These are phyloP conservation scores for Halocynthia aurantium DNA, from an alignment of 23 tunicate genomes.

Conservation along the genomic window DNA sequence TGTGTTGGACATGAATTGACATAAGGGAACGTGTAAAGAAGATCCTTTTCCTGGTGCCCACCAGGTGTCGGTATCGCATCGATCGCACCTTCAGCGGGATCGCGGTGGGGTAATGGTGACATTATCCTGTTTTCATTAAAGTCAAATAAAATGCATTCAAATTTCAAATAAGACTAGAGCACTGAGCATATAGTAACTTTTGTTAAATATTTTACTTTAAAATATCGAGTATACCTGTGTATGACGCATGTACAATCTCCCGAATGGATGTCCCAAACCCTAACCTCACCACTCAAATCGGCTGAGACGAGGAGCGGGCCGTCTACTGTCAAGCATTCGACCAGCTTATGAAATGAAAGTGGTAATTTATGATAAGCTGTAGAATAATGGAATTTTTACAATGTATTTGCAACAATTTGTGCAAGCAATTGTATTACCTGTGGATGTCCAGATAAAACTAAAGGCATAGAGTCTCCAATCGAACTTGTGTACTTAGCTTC, in stretches of 20 bases:
- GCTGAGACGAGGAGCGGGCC: conserved; percentile 52
- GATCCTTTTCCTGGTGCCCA: conserved; percentile 21
- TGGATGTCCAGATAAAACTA: conserved; percentile 56
- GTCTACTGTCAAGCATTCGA: conserved; percentile 53
- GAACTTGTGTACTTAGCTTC: conserved; percentile 37
- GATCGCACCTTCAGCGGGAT: conserved; percentile 24
- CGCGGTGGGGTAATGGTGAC: conserved; percentile 6
- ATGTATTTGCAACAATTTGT: neutral
- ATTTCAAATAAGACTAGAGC: neutral
- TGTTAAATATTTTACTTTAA: neutral
- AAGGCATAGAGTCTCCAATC: conserved; percentile 54
- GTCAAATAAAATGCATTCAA: neutral
- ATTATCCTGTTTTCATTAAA: neutral
- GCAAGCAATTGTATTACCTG: conserved; percentile 3
- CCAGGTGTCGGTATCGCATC: conserved; percentile 28
- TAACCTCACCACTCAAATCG: conserved; percentile 75
- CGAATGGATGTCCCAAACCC: conserved; percentile 86
- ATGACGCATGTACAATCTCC: conserved; percentile 71
- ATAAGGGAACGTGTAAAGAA: too few relatives aligned
- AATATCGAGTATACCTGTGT: neutral
- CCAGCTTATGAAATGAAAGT: conserved; percentile 9
- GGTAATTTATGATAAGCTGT: neutral
- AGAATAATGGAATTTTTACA: neutral
- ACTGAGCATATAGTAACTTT: neutral
- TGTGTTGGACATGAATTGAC: too few relatives aligned